phyloP scores from a whole-genome alignment of 2,113 vertebrate species.

The Gobiocypris rarus region DNA sequence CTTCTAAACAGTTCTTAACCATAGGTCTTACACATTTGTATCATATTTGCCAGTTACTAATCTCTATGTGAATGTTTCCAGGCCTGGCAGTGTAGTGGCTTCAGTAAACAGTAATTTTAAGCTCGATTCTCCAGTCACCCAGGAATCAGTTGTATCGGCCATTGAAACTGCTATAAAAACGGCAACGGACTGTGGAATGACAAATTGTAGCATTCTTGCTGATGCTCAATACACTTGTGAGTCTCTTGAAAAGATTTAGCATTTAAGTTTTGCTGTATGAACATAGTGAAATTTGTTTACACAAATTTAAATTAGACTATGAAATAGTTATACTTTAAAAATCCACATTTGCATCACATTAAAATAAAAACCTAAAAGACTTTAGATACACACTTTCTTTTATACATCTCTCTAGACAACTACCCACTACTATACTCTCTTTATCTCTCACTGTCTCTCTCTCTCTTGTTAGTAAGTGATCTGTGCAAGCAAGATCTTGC shows the following conservation, averaged over 20 bases:
- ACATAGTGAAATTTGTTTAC: not conserved
- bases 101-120: conserved; percentile 71
- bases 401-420: not conserved
- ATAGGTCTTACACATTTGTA: not conserved
- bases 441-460: not conserved
- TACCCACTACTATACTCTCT: not conserved
- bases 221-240: not conserved
- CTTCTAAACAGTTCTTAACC: not conserved
- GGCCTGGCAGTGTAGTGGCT: conserved; percentile 73
- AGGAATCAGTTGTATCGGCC: not conserved
- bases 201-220: conserved; percentile 28
- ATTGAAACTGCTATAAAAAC: conserved; percentile 21
- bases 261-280: not conserved
- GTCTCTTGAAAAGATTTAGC: not conserved
- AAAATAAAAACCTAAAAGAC: not conserved
- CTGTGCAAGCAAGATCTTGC: conserved; percentile 50
- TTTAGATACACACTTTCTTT: not conserved
- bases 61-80: conserved; percentile 53
- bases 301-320: not conserved
- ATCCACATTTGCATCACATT: not conserved
- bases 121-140: conserved; percentile 37
- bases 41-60: not conserved
- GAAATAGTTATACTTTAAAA: not conserved
- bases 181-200: not conserved
- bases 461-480: conserved; percentile 44